A percentile compares a stretch with the other conserved stretches of the same genome.
Evolutionary conservation across 2,888 invertebrate species (phyloP).

Genomic region (Tholera decimalis): DNA sequence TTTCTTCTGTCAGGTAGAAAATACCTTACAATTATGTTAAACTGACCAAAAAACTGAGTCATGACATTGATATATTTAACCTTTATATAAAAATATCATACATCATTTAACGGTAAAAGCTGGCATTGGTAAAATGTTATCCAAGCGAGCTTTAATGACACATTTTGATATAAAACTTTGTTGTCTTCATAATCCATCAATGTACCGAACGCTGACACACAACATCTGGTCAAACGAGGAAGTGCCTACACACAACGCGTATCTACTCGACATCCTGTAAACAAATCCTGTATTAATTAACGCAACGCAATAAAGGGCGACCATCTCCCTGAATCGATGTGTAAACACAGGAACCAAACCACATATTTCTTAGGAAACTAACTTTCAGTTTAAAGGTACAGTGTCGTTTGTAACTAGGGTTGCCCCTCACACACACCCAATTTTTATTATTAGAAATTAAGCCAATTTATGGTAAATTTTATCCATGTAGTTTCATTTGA

Average conservation of each 20-base stretch:
- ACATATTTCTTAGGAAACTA: conserved; percentile 38
- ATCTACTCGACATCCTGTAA: conserved; percentile 14
- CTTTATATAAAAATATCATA: too few relatives aligned
- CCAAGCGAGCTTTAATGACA: neutral
- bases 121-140: neutral
- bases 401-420: conserved; percentile 23
- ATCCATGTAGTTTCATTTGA: too few relatives aligned
- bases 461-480: too few relatives aligned
- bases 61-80: too few relatives aligned
- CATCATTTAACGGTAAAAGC: too few relatives aligned
- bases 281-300: conserved; percentile 51
- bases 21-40: too few relatives aligned
- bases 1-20: too few relatives aligned
- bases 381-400: conserved; percentile 30
- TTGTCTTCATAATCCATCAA: neutral
- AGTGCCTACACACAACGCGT: conserved; percentile 13
- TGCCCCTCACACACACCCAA: neutral
- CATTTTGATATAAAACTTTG: neutral
- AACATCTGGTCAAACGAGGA: conserved; percentile 35
- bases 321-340: conserved; percentile 8
- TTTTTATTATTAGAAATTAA: too few relatives aligned
- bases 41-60: too few relatives aligned
- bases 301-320: conserved; percentile 38
- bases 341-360: conserved; percentile 39
- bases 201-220: neutral